Evolutionary conservation across 2,888 invertebrate species (phyloP).

Genomic region (Lasioglossum malachurum): DNA sequence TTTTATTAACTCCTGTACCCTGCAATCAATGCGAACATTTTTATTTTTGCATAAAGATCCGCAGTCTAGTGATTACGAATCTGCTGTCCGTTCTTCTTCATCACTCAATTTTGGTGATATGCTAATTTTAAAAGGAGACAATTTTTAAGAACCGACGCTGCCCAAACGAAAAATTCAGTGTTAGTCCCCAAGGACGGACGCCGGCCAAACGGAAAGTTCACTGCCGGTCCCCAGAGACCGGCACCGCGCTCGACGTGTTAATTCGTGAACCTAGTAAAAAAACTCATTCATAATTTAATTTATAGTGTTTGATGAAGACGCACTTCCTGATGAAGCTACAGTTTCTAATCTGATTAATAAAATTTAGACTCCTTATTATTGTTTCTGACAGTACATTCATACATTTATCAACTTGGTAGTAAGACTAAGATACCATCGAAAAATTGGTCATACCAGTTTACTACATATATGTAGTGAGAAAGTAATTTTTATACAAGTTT

Average conservation of each 20-base stretch:
- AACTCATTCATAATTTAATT: not conserved
- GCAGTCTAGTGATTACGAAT: not conserved
- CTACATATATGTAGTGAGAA: not conserved
- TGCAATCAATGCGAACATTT: too few species aligned
- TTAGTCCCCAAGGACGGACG: too few species aligned
- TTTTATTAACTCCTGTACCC: too few species aligned
- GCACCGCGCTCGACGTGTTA: too few species aligned
- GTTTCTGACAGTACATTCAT: not conserved
- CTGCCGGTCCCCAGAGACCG: too few species aligned
- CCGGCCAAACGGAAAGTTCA: too few species aligned
- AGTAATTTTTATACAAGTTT: not conserved
- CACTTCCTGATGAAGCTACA: too few species aligned
- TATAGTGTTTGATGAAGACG: not conserved
- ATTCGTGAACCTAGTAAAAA: not conserved
- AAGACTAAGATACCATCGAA: not conserved
- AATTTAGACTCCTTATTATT: not conserved
- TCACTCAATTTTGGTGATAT: not conserved
- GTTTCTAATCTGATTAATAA: not conserved
- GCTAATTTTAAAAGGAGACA: not conserved
- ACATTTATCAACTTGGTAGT: not conserved
- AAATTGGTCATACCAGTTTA: not conserved
- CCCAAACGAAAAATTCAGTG: too few species aligned
- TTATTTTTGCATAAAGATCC: too few species aligned
- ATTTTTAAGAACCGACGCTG: too few species aligned
- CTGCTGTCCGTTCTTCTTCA: not conserved